Conservation (phyloP, 92 coral and sea anemone genomes). For the Paramuricea clavata region DNA sequence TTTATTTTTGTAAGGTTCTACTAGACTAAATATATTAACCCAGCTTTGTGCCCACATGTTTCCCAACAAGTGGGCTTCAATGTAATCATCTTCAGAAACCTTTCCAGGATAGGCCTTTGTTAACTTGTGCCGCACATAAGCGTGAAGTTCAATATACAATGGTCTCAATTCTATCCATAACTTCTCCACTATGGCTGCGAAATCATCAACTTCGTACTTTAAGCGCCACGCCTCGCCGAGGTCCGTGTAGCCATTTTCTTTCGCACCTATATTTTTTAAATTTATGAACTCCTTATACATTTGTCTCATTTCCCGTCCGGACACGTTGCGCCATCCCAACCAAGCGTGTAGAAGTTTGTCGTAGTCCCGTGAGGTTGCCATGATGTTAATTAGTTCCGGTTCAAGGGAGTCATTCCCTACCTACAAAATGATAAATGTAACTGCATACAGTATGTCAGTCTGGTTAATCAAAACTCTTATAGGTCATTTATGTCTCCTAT, state of each 20-base stretch:
- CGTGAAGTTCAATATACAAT: conserved; percentile 86
- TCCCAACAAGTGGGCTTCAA: too few relatives aligned
- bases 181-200: conserved; percentile 63
- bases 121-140: conserved; percentile 82
- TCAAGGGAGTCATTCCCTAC: conserved; percentile 74
- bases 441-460: too few relatives aligned
- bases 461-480: too few relatives aligned
- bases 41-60: conserved; percentile 88
- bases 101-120: conserved; percentile 58
- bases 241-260: conserved; percentile 69
- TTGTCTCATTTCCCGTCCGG: conserved; percentile 84
- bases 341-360: conserved; percentile 70
- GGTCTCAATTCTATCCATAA: conserved; percentile 83
- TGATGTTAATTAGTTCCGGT: conserved; percentile 70
- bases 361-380: conserved; percentile 67
- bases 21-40: conserved; percentile 76
- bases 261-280: conserved; percentile 82
- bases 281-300: conserved; percentile 72
- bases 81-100: conserved; percentile 44
- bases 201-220: conserved; percentile 65
- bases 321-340: conserved; percentile 85
- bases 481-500: too few relatives aligned
- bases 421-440: not conserved
- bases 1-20: conserved; percentile 73
- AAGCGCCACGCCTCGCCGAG: conserved; percentile 84